These are phyloP conservation scores for Dione vanillae DNA, from an alignment of 2,888 invertebrate genomes.

Conservation along the genomic window DNA sequence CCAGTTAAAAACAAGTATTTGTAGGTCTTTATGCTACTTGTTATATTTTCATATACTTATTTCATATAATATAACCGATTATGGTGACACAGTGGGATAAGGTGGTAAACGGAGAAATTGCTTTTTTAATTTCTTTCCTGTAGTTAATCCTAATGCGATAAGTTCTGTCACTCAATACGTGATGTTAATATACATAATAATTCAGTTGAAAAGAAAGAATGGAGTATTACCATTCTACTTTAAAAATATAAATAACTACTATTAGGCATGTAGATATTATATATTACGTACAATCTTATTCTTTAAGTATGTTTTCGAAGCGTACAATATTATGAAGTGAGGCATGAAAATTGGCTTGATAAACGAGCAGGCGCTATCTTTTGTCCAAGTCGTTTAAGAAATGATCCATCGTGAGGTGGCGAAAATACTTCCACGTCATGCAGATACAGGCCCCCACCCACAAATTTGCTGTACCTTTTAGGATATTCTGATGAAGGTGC, in stretches of 20 bases:
- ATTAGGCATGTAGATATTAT: background rate
- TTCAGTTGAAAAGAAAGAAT: too few relatives aligned
- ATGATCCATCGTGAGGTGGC: constrained; percentile 42
- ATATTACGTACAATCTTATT: background rate
- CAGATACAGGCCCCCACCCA: constrained; percentile 32
- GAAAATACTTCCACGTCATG: constrained; percentile 43
- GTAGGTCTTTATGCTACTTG: too few relatives aligned
- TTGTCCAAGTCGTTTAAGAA: constrained; percentile 47
- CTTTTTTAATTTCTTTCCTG: too few relatives aligned
- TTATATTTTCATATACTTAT: too few relatives aligned
- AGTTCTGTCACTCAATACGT: too few relatives aligned
- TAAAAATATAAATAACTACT: background rate
- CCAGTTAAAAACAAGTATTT: background rate
- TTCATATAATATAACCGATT: too few relatives aligned
- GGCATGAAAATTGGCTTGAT: constrained; percentile 43
- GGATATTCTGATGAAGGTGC: constrained; percentile 2
- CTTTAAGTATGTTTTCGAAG: constrained; percentile 35
- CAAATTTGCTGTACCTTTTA: constrained; percentile 11
- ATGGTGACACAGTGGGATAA: too few relatives aligned
- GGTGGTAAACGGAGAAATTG: too few relatives aligned
- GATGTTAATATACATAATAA: too few relatives aligned
- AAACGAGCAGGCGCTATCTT: constrained; percentile 45
- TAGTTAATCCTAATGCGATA: too few relatives aligned
- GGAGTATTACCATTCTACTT: too few relatives aligned
- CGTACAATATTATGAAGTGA: constrained; percentile 42